phyloP scores from a whole-genome alignment of 2,888 invertebrate species.

The Exephanes ischioxanthus region DNA sequence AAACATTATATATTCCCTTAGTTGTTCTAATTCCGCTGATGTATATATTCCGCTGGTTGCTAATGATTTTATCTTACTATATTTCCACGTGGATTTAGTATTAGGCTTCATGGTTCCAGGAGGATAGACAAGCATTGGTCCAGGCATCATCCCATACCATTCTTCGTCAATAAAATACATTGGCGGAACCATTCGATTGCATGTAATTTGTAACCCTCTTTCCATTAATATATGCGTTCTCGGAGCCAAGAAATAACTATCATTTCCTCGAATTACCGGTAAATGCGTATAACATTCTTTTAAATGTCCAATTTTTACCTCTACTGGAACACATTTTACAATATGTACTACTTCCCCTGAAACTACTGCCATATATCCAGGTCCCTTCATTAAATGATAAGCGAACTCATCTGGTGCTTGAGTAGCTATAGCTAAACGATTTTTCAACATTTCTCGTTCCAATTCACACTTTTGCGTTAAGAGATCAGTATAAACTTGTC shows the following conservation, averaged over 20 bases:
- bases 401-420: no score
- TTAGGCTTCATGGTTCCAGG: no score
- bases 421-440: slow-evolving; percentile 28
- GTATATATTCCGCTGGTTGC: no score
- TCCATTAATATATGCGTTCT: slow-evolving; percentile 25
- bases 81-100: no score
- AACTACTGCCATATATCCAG: slow-evolving; percentile 69
- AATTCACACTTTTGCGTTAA: slow-evolving; percentile 16
- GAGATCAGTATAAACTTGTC: slow-evolving; percentile 7
- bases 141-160: slow-evolving; percentile 27
- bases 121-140: background rate
- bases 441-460: slow-evolving; percentile 19
- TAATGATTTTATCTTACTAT: no score
- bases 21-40: no score
- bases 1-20: no score
- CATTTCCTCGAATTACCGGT: slow-evolving; percentile 56
- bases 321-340: slow-evolving; percentile 69
- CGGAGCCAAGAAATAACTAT: slow-evolving; percentile 20
- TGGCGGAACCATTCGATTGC: slow-evolving; percentile 9
- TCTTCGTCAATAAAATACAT: slow-evolving; percentile 2
- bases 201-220: background rate
- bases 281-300: slow-evolving; percentile 70
- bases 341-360: slow-evolving; percentile 73
- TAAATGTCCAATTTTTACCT: slow-evolving; percentile 60
- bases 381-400: no score